Evolutionary conservation across 2,113 vertebrate genomes (phyloP), one percentile per base, ranked within the genome.

Genomic region (Ascaphus truei): DNA sequence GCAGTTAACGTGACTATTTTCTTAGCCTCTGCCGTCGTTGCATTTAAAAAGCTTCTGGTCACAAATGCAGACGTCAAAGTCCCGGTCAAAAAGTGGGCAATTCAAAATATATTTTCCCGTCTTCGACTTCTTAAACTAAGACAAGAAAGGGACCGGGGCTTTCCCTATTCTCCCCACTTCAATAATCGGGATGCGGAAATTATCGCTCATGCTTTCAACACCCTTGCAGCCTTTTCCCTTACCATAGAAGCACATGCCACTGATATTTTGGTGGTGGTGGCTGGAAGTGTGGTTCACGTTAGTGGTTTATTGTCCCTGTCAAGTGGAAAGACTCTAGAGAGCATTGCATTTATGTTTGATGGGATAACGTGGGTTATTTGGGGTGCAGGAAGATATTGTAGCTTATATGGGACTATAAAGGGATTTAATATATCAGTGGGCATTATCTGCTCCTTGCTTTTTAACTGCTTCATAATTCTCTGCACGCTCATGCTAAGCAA

Each of bases 311-410:
- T 96, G 55, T 89, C 92, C 3, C 93, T 94, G 61, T 82, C 93
- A 34, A 77, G 90, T 8, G 94, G 93, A 45, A 94, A 95, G 81
- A 93, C 92, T 13, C 80, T 95, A 39, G 93, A 96, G 79, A 95
- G 94, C 78, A 90, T 86, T 0, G 86, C 89, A 25, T 96, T 96
- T 73, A 84, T 90, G 27, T 77, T 94, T 27, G 93, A 95, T 5
- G 88, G 92, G 1, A 30, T 91, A 48, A 88, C 93, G 90, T 95
- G 93, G 94, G 72, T 82, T n/a, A 84, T 93, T 47, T 96, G 93
- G 93, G 93, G 94, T n/a, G 71, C 92, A 68, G 75, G 89, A 0
- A 85, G 94, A 26, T 95, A 84, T 0, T 76, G 87, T 0, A 88
- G 86, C 22, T 83, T 95, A 59, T 90, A 78, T 0, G 84, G 85